Percentiles rank a stretch among this genome's conserved stretches.
These are phyloP conservation scores for Penaeus japonicus DNA, from an alignment of 1,140 invertebrate species.

Conservation along the genomic window DNA sequence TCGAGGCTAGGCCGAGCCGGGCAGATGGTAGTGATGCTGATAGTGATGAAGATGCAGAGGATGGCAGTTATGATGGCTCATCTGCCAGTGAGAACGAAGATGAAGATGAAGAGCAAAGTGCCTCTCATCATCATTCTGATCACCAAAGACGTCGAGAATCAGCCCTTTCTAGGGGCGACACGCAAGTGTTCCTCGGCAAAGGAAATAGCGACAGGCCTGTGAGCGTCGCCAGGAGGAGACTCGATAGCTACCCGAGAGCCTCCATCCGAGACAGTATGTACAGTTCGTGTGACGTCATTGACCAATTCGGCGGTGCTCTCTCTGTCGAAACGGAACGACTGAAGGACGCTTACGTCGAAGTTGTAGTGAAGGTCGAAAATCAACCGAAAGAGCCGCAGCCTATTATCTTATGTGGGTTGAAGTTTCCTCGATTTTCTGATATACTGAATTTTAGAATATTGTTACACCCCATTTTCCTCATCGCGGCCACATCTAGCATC, in stretches of 20 bases:
- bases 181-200: no score
- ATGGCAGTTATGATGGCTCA: no score
- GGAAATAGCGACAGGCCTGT: no score
- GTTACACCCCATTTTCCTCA: conserved; percentile 27
- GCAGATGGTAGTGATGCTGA: no score
- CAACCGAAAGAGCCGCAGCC: conserved; percentile 6
- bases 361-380: background rate
- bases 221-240: conserved; percentile 11
- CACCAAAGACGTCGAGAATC: no score
- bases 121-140: no score
- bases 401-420: conserved; percentile 9
- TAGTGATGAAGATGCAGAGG: no score
- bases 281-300: conserved; percentile 19
- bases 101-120: no score
- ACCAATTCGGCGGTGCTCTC: conserved; percentile 35
- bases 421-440: conserved; percentile 13
- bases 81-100: no score
- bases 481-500: background rate
- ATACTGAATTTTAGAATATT: conserved; percentile 29
- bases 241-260: conserved; percentile 8
- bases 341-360: background rate
- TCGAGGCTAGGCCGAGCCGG: no score
- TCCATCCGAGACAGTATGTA: conserved; percentile 20
- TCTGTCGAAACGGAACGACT: conserved; percentile 24
- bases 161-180: no score